Evolutionary conservation across 2,888 invertebrate genomes (phyloP).

Genomic region (Leucophora obtusa): DNA sequence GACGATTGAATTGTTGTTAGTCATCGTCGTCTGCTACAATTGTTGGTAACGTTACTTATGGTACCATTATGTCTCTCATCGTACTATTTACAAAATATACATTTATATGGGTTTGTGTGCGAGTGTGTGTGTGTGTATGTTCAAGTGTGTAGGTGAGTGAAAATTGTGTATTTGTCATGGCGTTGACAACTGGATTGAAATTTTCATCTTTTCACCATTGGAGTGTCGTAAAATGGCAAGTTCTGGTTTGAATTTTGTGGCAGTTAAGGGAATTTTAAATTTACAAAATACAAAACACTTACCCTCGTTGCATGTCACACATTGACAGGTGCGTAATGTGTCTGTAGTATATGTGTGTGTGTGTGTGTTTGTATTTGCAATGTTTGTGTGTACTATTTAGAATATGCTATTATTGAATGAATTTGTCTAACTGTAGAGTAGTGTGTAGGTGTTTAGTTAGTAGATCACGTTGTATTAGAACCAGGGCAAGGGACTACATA

Average conservation of each 20-base stretch:
- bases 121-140: not conserved
- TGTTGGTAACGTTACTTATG: constrained; percentile 59
- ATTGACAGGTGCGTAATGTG: constrained; percentile 64
- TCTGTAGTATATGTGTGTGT: constrained; percentile 11
- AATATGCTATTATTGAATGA: no score
- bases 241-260: constrained; percentile 64
- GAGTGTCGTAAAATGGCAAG: constrained; percentile 60
- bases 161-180: constrained; percentile 60
- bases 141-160: constrained; percentile 40
- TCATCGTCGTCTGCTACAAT: constrained; percentile 44
- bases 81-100: constrained; percentile 22
- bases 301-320: constrained; percentile 63
- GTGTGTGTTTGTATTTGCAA: constrained; percentile 11
- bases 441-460: constrained; percentile 9
- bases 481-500: no score
- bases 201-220: constrained; percentile 56
- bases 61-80: constrained; percentile 50
- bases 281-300: constrained; percentile 59
- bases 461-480: constrained; percentile 11
- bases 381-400: constrained; percentile 9
- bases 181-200: constrained; percentile 62
- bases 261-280: constrained; percentile 64
- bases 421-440: not conserved
- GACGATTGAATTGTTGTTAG: constrained; percentile 45
- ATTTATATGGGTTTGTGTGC: not conserved